A percentile compares a stretch with the other conserved stretches of the same genome.
phyloP scores from a whole-genome alignment of 2,797 vertebrate species.

The Capromys pilorides region DNA sequence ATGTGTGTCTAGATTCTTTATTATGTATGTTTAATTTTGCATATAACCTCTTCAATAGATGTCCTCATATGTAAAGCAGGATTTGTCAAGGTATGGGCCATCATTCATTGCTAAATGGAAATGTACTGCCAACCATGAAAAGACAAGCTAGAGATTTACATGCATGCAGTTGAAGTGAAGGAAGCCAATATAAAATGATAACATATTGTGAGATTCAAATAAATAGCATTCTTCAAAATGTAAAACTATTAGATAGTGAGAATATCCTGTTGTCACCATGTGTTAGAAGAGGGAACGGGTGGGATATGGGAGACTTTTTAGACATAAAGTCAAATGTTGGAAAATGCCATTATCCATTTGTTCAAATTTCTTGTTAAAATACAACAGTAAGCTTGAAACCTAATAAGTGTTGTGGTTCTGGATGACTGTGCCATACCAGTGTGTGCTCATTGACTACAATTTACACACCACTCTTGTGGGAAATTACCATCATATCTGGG shows the following conservation, averaged over 20 bases:
- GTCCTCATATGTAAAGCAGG: not conserved
- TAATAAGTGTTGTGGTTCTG: not conserved
- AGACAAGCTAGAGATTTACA: not conserved
- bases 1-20: not conserved
- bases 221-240: not conserved
- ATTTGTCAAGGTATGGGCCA: not conserved
- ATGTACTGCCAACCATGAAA: not conserved
- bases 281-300: not conserved
- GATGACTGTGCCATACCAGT: not conserved
- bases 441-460: not conserved
- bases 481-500: not conserved
- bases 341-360: not conserved
- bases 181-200: not conserved
- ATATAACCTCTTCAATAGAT: not conserved
- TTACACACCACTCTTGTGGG: accelerated
- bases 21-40: not conserved
- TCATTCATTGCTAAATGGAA: not conserved
- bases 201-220: not conserved
- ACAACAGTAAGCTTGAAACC: not conserved
- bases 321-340: not conserved
- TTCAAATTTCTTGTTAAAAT: too few species aligned
- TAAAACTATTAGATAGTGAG: not conserved
- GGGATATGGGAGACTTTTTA: not conserved
- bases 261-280: not conserved
- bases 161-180: not conserved